These are phyloP conservation scores for Ferdinandea cuprea DNA, from an alignment of 2,888 invertebrate species.

Conservation along the genomic window DNA sequence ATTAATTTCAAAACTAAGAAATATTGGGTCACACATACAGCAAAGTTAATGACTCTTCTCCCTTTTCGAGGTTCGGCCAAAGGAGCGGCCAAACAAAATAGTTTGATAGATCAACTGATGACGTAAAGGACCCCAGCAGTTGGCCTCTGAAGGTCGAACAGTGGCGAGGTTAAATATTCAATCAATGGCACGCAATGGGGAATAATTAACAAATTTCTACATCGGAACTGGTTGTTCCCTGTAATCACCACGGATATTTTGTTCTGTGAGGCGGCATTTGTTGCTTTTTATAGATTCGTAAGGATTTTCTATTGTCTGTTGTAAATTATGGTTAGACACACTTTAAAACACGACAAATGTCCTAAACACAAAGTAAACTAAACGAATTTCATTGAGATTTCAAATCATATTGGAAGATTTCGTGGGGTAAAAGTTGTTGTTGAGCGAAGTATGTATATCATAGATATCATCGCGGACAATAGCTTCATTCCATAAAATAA, in stretches of 20 bases:
- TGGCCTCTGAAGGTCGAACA: conserved; percentile 50
- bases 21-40: conserved; percentile 44
- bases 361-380: no score
- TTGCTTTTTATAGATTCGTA: conserved; percentile 28
- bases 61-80: conserved; percentile 51
- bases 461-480: no score
- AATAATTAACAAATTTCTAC: conserved; percentile 13
- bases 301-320: no score
- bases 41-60: conserved; percentile 7
- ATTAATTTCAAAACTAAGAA: conserved; percentile 41
- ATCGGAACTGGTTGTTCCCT: conserved; percentile 7
- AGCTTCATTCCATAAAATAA: no score
- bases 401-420: no score
- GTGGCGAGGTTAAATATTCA: conserved; percentile 35
- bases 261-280: conserved; percentile 12
- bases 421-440: no score
- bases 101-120: conserved; percentile 47
- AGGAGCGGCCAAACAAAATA: conserved; percentile 57
- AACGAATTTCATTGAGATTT: no score
- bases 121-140: conserved; percentile 31
- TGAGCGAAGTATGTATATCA: no score
- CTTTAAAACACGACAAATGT: no score
- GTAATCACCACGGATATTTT: conserved; percentile 10
- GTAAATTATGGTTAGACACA: not conserved
- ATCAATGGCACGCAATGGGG: conserved; percentile 17